A percentile compares a stretch with the other conserved stretches of the same genome.
Evolutionary conservation across 2,797 vertebrate genomes (phyloP).

Genomic region (Synaphobranchus kaupii): DNA sequence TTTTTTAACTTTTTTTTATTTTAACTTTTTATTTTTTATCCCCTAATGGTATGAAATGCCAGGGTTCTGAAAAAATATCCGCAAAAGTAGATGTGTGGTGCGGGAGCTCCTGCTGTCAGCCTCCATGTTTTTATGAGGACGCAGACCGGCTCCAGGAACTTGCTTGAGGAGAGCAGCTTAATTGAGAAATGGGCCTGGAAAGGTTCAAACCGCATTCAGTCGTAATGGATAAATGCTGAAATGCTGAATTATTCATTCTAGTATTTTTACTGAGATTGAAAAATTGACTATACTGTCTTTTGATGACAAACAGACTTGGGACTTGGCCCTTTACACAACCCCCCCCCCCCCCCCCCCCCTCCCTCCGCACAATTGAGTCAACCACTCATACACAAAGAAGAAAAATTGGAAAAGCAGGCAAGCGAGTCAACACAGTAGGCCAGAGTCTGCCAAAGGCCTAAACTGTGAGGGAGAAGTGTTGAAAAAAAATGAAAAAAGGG

Average conservation of each 20-base stretch:
- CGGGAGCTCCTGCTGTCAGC: neutral
- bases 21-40: neutral
- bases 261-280: neutral
- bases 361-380: neutral
- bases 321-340: conserved; percentile 24
- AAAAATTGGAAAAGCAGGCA: neutral
- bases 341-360: neutral
- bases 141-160: neutral
- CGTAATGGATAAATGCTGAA: neutral
- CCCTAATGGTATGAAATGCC: neutral
- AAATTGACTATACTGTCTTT: conserved; percentile 54
- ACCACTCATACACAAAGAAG: neutral
- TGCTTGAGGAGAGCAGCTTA: neutral
- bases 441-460: neutral
- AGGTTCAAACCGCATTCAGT: neutral
- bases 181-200: neutral
- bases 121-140: neutral
- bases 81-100: neutral
- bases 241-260: neutral
- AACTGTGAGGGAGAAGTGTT: neutral
- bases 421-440: neutral
- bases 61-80: neutral
- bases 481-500: neutral
- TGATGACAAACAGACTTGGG: conserved; percentile 34
- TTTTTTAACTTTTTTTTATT: neutral